Percentiles rank a stretch among this genome's conserved stretches.
Conservation (phyloP, 2,888 invertebrate species). For the Acrocera orbiculus region DNA sequence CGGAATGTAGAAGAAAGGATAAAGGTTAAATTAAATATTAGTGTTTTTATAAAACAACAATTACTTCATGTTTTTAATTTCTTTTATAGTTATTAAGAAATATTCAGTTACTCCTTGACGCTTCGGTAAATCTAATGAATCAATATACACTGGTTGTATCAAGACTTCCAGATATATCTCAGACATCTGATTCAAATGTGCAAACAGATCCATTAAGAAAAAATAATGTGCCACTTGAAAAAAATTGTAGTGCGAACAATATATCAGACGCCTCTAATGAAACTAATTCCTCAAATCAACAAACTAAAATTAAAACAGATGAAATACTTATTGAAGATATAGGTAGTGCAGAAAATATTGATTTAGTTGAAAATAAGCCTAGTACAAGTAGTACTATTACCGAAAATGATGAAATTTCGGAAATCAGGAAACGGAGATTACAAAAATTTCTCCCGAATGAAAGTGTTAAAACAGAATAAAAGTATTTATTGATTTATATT, state of each 20-base stretch:
- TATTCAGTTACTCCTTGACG: conserved; percentile 79
- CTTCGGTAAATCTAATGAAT: conserved; percentile 84
- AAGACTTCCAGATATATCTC: conserved; percentile 29
- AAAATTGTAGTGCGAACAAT: background rate
- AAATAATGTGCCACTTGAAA: conserved; percentile 2
- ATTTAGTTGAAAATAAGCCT: conserved; percentile 8
- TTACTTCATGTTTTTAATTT: conserved; percentile 5
- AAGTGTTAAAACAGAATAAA: too few species aligned
- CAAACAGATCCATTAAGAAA: conserved; percentile 6
- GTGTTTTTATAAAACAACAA: background rate
- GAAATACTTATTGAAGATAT: conserved; percentile 28
- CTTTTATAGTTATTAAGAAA: conserved; percentile 52
- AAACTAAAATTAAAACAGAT: conserved; percentile 1
- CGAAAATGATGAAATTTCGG: conserved; percentile 35
- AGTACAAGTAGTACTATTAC: conserved; percentile 11
- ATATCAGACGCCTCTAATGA: background rate
- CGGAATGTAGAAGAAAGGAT: conserved; percentile 81
- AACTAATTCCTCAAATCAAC: conserved; percentile 1
- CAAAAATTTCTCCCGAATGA: conserved; percentile 51
- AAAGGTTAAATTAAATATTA: conserved; percentile 33
- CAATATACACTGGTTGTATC: conserved; percentile 67
- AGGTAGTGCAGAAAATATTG: conserved; percentile 24
- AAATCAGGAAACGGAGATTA: conserved; percentile 57
- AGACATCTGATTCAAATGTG: conserved; percentile 7
- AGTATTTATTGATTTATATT: too few species aligned